phyloP scores from a whole-genome alignment of 2,797 vertebrate genomes.

The Muscicapa striata region DNA sequence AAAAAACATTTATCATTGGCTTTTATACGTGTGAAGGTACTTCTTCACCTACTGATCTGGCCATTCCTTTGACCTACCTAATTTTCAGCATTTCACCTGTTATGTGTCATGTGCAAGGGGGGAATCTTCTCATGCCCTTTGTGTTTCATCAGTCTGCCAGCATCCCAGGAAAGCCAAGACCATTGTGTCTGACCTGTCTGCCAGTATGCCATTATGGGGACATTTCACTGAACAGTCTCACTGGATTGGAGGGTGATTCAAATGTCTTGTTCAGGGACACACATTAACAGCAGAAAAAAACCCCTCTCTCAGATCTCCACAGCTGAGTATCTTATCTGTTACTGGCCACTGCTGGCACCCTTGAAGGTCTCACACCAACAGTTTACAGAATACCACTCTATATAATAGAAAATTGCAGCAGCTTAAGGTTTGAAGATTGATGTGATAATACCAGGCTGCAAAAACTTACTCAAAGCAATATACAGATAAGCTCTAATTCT shows the following conservation, averaged over 20 bases:
- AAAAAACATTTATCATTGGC: background rate
- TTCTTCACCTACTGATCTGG: background rate
- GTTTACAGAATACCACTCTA: background rate
- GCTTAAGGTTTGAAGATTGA: background rate
- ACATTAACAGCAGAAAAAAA: background rate
- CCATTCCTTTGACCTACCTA: background rate
- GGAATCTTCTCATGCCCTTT: background rate
- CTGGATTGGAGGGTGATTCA: rapidly evolving
- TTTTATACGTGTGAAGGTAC: background rate
- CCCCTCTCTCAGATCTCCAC: no score
- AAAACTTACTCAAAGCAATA: background rate
- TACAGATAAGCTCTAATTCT: background rate
- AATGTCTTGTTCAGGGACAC: background rate
- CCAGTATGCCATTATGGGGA: background rate
- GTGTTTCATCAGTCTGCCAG: background rate
- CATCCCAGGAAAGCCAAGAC: background rate
- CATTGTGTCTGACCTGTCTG: background rate
- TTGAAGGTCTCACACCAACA: background rate
- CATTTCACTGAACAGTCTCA: background rate
- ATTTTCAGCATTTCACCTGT: background rate
- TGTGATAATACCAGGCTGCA: background rate
- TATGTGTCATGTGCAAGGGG: background rate
- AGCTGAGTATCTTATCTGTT: background rate
- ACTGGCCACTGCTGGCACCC: background rate
- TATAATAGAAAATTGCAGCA: background rate